A percentile compares a stretch with the other conserved stretches of the same genome.
These are phyloP conservation scores for Encarsia formosa DNA, from an alignment of 2,888 invertebrate genomes.

Conservation along the genomic window DNA sequence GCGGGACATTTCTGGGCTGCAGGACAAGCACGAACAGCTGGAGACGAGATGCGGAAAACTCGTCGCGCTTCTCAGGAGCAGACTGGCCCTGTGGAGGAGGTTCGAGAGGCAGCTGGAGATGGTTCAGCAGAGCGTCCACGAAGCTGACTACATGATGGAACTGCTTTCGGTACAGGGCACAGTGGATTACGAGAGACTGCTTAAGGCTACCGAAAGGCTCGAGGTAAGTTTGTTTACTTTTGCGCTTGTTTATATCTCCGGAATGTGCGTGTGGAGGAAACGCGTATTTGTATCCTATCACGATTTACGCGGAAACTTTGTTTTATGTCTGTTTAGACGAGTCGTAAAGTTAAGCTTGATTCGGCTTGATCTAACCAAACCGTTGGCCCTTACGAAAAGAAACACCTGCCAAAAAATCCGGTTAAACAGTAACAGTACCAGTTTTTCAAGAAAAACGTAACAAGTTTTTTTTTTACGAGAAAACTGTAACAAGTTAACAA, in stretches of 20 bases:
- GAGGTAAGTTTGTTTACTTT: constrained; percentile 61
- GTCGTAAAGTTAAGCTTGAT: neutral
- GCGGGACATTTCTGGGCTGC: constrained; percentile 68
- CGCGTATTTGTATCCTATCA: constrained; percentile 1
- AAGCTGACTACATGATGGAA: constrained; percentile 86
- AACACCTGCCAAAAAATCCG: too few species aligned
- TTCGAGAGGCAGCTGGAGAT: constrained; percentile 75
- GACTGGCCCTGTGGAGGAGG: constrained; percentile 69
- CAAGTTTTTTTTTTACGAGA: too few species aligned
- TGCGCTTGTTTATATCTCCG: neutral
- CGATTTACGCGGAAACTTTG: neutral
- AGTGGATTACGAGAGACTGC: constrained; percentile 76
- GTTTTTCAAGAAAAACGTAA: too few species aligned
- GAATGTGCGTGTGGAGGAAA: neutral
- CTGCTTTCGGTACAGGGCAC: constrained; percentile 77
- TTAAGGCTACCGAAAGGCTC: constrained; percentile 78
- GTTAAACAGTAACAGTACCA: too few species aligned
- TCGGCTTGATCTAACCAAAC: too few species aligned
- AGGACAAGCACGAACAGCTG: constrained; percentile 70
- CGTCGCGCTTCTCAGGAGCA: constrained; percentile 61
- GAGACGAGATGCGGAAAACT: constrained; percentile 70
- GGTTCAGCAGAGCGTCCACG: constrained; percentile 77
- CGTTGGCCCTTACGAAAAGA: too few species aligned
- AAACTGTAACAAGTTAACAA: too few species aligned
- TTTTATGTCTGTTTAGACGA: neutral